Conservation (phyloP, 2,888 invertebrate species). For the Celastrina argiolus region DNA sequence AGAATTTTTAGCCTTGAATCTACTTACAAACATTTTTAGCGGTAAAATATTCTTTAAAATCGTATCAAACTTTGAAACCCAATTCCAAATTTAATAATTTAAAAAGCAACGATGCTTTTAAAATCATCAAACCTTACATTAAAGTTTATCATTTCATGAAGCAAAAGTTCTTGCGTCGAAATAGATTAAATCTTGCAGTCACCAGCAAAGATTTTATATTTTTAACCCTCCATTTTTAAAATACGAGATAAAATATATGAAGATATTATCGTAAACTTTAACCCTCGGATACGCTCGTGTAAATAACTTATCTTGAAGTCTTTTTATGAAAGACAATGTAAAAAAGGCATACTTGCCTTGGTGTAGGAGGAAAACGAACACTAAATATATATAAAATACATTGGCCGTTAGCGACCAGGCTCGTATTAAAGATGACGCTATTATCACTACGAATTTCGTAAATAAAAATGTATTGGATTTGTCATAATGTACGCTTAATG, state of each 20-base stretch:
- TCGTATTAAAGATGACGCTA: too few relatives aligned
- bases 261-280: neutral
- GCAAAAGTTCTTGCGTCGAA: neutral
- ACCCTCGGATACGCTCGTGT: neutral
- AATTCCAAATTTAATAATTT: neutral
- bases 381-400: too few relatives aligned
- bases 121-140: neutral
- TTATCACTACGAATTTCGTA: too few relatives aligned
- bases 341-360: neutral
- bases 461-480: too few relatives aligned
- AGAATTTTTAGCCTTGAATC: too few relatives aligned
- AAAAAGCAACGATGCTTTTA: neutral
- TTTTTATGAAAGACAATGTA: neutral
- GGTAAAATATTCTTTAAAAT: neutral
- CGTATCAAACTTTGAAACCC: neutral
- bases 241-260: neutral
- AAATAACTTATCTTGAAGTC: neutral
- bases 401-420: too few relatives aligned
- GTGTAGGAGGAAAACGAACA: too few relatives aligned
- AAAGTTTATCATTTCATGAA: constrained; percentile 5
- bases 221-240: neutral
- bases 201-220: neutral
- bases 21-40: neutral
- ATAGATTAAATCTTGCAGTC: constrained; percentile 8
- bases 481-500: too few relatives aligned